These are phyloP conservation scores for Oxystoma pomonae DNA, from an alignment of 2,888 invertebrate genomes.

Conservation along the genomic window DNA sequence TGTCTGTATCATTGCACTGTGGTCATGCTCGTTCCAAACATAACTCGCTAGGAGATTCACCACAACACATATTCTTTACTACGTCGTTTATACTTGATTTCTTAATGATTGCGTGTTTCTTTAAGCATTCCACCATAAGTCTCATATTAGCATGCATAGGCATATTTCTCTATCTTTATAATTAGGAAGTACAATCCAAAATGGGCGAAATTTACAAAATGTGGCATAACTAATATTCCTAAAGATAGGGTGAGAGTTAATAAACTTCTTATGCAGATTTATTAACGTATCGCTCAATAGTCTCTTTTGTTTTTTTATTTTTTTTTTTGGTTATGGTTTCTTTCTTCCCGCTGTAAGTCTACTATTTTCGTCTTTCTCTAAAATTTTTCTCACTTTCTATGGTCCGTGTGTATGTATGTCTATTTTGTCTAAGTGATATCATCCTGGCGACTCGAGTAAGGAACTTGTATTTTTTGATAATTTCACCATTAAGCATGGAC, in stretches of 20 bases:
- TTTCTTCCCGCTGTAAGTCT: too few relatives aligned
- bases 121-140: constrained; percentile 3
- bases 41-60: constrained; percentile 8
- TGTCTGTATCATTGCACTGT: neutral
- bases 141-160: constrained; percentile 14
- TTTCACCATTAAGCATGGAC: too few relatives aligned
- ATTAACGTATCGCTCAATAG: constrained; percentile 9
- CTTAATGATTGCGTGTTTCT: constrained; percentile 4
- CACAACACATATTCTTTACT: neutral
- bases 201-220: constrained; percentile 15
- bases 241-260: constrained; percentile 7
- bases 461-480: too few relatives aligned
- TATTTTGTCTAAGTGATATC: too few relatives aligned
- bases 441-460: too few relatives aligned
- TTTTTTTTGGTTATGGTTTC: constrained; percentile 13
- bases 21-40: constrained; percentile 16
- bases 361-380: too few relatives aligned
- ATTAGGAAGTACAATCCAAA: constrained; percentile 7
- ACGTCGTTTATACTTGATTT: neutral
- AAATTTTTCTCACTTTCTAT: too few relatives aligned
- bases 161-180: constrained; percentile 11
- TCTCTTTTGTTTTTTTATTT: constrained; percentile 14
- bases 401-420: too few relatives aligned
- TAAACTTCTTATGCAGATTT: constrained; percentile 13
- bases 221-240: too few relatives aligned